Conservation (phyloP, 2,797 vertebrate genomes). For the Gymnodraco acuticeps region DNA sequence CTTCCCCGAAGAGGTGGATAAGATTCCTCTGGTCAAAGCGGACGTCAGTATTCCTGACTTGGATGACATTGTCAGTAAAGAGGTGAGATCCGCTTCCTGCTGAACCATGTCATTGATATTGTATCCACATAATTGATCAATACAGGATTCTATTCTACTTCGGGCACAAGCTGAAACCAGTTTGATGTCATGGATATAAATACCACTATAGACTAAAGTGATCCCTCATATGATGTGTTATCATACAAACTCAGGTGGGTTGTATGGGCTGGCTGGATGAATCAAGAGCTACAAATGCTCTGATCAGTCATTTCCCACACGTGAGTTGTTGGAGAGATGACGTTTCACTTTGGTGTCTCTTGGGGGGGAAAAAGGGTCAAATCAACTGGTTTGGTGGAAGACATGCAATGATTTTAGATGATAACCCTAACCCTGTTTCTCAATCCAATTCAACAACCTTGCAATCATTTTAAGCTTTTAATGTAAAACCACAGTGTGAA, state of each 20-base stretch:
- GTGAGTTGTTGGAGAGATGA: constrained; percentile 70
- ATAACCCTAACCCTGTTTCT: background rate
- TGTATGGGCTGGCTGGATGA: constrained; percentile 77
- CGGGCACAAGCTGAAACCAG: background rate
- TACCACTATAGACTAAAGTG: constrained; percentile 2
- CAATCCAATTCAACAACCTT: constrained; percentile 17
- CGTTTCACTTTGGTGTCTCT: constrained; percentile 45
- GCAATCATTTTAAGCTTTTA: background rate
- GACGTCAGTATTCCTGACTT: constrained; percentile 96
- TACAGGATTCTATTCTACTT: constrained; percentile 6
- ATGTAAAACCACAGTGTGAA: background rate
- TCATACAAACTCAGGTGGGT: constrained; percentile 71
- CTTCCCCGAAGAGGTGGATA: constrained; percentile 97
- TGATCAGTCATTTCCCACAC: constrained; percentile 65
- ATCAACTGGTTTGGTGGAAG: constrained; percentile 46
- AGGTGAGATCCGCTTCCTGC: constrained; percentile 83
- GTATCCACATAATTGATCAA: background rate
- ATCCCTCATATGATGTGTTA: constrained; percentile 49
- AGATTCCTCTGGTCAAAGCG: constrained; percentile 97
- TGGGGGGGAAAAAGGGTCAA: constrained; percentile 24
- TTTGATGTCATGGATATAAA: constrained; percentile 3
- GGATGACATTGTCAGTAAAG: constrained; percentile 95
- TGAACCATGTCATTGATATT: constrained; percentile 3
- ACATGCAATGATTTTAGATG: background rate
- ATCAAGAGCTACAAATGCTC: constrained; percentile 54